Evolutionary conservation across 2,113 vertebrate species (phyloP).

Genomic region (Mellivora capensis): DNA sequence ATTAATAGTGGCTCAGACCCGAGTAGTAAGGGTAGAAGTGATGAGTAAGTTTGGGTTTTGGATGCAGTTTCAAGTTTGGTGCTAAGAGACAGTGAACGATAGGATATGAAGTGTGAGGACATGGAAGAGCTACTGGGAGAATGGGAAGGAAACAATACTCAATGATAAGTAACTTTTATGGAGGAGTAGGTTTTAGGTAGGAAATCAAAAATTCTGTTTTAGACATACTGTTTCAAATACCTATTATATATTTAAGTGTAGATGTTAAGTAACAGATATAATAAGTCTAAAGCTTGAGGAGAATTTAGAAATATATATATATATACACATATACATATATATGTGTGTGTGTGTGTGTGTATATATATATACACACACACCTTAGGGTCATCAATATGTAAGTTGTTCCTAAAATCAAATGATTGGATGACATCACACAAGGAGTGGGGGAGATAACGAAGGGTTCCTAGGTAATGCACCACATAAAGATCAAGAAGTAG

Average conservation of each 20-base stretch:
- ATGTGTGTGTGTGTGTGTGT: too few relatives aligned
- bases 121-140: not conserved
- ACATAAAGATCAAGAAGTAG: not conserved
- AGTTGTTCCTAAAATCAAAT: not conserved
- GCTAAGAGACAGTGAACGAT: not conserved
- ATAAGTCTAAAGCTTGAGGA: not conserved
- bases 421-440: not conserved
- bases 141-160: not conserved
- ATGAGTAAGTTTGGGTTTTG: not conserved
- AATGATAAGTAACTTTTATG: not conserved
- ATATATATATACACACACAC: too few relatives aligned
- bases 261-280: not conserved
- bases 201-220: not conserved
- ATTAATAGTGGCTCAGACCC: not conserved
- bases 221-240: not conserved
- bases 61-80: not conserved
- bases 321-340: too few relatives aligned
- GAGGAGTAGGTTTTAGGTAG: not conserved
- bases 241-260: not conserved
- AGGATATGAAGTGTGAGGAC: not conserved
- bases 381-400: not conserved
- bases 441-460: not conserved
- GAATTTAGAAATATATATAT: not conserved
- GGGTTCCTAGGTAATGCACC: not conserved
- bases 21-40: not conserved